phyloP scores from a whole-genome alignment of 2,113 vertebrate species.

The Antigone vipio region DNA sequence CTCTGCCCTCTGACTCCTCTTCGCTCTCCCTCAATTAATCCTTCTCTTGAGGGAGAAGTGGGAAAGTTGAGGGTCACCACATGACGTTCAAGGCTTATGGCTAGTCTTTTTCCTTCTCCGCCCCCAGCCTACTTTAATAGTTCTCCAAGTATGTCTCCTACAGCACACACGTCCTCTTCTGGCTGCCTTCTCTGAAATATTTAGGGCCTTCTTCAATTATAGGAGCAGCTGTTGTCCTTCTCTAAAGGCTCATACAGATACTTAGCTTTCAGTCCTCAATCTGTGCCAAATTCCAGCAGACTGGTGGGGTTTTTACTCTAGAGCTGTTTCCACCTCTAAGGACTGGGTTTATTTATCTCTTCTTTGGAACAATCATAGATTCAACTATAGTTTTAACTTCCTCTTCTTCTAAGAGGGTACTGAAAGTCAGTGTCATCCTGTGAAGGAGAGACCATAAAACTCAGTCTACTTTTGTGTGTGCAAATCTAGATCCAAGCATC shows the following conservation, averaged over 20 bases:
- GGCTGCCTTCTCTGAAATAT: background rate
- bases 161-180: background rate
- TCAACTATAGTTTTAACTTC: background rate
- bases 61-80: background rate
- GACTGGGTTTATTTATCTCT: background rate
- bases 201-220: background rate
- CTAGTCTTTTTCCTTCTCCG: background rate
- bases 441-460: background rate
- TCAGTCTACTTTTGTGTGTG: background rate
- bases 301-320: background rate
- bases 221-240: background rate
- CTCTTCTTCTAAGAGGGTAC: background rate
- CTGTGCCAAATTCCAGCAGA: background rate
- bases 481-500: background rate
- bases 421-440: background rate
- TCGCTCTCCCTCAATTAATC: background rate
- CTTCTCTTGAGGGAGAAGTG: background rate
- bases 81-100: background rate
- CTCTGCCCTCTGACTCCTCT: background rate
- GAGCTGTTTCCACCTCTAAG: background rate
- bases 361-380: background rate
- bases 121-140: background rate
- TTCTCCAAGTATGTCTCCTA: background rate
- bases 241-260: background rate
- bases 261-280: background rate